Conservation (phyloP, 2,797 vertebrate species). For the Melanitta fusca region DNA sequence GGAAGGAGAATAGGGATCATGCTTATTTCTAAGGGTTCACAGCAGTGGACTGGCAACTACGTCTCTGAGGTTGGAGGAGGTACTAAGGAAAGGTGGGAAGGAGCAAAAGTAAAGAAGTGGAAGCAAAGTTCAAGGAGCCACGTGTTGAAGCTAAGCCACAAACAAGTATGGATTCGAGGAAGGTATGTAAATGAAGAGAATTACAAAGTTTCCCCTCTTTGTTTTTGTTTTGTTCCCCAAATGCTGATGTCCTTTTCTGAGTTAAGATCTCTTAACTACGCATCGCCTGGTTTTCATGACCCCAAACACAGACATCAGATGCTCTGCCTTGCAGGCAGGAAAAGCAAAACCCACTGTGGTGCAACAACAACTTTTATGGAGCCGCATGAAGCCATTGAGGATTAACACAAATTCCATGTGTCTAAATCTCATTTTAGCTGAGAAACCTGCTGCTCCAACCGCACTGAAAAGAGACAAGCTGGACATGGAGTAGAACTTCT, state of each 20-base stretch:
- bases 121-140: neutral
- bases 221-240: neutral
- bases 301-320: neutral
- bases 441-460: neutral
- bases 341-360: neutral
- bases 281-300: neutral
- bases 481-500: neutral
- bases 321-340: neutral
- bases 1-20: neutral
- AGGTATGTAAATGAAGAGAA: neutral
- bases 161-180: neutral
- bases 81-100: neutral
- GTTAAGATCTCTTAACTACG: neutral
- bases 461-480: neutral
- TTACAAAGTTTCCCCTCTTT: neutral
- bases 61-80: neutral
- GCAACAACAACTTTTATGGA: conserved; percentile 26
- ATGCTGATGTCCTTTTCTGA: neutral
- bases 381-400: neutral
- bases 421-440: neutral
- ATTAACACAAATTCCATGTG: conserved; percentile 25
- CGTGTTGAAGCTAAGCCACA: neutral
- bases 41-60: neutral
- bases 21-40: neutral
- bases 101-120: neutral